These are phyloP conservation scores for Tenthredo mesomela DNA, from an alignment of 2,888 invertebrate species.

Conservation along the genomic window DNA sequence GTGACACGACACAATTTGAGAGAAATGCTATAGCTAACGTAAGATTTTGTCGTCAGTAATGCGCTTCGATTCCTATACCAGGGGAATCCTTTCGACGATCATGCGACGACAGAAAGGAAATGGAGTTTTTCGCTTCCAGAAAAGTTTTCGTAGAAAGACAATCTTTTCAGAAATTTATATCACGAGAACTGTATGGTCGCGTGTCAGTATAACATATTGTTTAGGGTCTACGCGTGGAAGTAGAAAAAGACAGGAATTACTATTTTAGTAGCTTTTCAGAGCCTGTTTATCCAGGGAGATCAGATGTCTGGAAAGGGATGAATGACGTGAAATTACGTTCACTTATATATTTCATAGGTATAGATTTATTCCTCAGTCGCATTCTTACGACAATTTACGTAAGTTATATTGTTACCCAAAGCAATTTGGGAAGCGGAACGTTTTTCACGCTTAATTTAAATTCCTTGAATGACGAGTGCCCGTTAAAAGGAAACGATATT, in stretches of 20 bases:
- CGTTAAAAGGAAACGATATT: conserved; percentile 44
- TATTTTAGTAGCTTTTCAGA: not conserved
- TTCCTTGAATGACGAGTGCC: conserved; percentile 45
- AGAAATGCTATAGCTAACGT: conserved; percentile 20
- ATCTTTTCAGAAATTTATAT: conserved; percentile 4
- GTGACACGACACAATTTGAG: conserved; percentile 14
- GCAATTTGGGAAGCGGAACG: conserved; percentile 28
- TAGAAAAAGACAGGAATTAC: not conserved
- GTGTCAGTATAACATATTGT: not conserved
- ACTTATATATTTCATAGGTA: conserved; percentile 17
- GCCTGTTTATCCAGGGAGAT: not conserved
- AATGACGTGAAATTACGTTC: not conserved
- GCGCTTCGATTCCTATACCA: conserved; percentile 30
- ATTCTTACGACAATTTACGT: conserved; percentile 21
- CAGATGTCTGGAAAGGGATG: not conserved
- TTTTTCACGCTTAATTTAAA: conserved; percentile 41
- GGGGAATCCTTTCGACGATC: conserved; percentile 22
- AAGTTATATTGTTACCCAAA: not conserved
- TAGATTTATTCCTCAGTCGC: not conserved
- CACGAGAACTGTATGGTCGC: not conserved
- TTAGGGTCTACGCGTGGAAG: not conserved
- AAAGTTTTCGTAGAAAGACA: not conserved
- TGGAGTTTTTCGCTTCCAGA: not conserved
- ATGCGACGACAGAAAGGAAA: not conserved
- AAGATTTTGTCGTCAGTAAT: not conserved